Evolutionary conservation across 2,113 vertebrate genomes (phyloP).

Genomic region (Rynchops niger): DNA sequence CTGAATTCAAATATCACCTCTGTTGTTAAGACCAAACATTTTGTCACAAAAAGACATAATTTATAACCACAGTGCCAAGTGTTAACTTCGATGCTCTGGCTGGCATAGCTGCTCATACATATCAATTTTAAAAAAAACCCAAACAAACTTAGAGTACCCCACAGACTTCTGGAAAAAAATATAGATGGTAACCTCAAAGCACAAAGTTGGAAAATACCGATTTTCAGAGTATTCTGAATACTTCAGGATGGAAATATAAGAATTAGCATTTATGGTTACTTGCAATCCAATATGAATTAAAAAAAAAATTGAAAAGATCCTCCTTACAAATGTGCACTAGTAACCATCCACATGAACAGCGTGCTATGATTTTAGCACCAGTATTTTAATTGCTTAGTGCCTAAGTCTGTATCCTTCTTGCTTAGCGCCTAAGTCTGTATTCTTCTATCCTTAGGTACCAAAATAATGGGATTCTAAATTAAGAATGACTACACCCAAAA

Average conservation of each 20-base stretch:
- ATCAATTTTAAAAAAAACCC: background rate
- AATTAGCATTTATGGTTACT: background rate
- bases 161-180: background rate
- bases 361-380: background rate
- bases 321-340: background rate
- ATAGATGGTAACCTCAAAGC: background rate
- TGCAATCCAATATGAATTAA: background rate
- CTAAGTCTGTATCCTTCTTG: background rate
- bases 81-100: background rate
- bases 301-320: background rate
- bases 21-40: background rate
- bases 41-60: background rate
- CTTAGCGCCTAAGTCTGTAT: background rate
- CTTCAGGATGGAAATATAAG: background rate
- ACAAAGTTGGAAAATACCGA: background rate
- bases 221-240: background rate
- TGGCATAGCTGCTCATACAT: background rate
- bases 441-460: background rate
- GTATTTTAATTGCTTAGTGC: background rate
- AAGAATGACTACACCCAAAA: background rate
- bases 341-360: background rate
- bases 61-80: background rate
- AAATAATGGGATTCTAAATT: background rate
- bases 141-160: background rate
- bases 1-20: background rate